A percentile compares a stretch with the other conserved stretches of the same genome.
Evolutionary conservation across 1,140 invertebrate genomes (phyloP).

Genomic region (Vanessa tameamea): DNA sequence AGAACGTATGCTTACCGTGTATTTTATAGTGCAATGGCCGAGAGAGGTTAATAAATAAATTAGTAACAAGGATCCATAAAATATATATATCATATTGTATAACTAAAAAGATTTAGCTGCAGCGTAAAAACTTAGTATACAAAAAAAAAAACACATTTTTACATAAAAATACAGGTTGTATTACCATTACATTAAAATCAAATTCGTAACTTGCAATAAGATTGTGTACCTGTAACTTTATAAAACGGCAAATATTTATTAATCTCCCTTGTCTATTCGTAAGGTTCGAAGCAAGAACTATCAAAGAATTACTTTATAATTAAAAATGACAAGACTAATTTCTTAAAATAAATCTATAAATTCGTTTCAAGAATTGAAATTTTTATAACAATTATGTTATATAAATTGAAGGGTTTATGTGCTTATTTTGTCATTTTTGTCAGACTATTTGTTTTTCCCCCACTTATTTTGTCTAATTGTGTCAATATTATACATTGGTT

Average conservation of each 20-base stretch:
- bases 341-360: background rate
- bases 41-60: slow-evolving; percentile 21
- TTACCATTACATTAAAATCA: background rate
- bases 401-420: too few species aligned
- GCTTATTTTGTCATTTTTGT: too few species aligned
- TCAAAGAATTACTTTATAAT: background rate
- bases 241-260: slow-evolving; percentile 22
- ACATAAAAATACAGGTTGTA: too few species aligned
- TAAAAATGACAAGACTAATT: background rate
- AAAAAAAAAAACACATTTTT: too few species aligned
- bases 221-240: background rate
- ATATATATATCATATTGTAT: too few species aligned
- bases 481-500: background rate
- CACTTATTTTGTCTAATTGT: too few species aligned
- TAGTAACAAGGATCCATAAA: background rate
- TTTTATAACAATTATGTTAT: background rate
- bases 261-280: slow-evolving; percentile 33
- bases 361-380: background rate
- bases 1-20: slow-evolving; percentile 75
- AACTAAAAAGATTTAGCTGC: too few species aligned
- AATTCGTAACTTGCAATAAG: background rate
- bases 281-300: slow-evolving; percentile 57
- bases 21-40: slow-evolving; percentile 75
- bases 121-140: too few species aligned
- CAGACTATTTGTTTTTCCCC: too few species aligned